Percentiles rank a stretch among this genome's conserved stretches.
Conservation (phyloP, 2,113 vertebrate species). For the Odontophorus gujanensis region DNA sequence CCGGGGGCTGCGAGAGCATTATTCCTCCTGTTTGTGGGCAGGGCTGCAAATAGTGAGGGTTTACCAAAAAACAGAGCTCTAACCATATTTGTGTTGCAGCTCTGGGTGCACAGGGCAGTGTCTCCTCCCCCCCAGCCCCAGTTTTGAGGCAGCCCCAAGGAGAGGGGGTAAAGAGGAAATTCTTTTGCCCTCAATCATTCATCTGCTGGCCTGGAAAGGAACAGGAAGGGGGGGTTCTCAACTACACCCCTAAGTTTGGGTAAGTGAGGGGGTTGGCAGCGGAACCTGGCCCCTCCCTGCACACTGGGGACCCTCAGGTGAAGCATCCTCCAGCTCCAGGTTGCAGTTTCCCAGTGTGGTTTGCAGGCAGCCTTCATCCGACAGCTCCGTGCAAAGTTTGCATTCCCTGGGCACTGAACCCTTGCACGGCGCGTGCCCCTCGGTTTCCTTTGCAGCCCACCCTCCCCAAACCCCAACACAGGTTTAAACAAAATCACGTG, state of each 20-base stretch:
- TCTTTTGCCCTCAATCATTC: background rate
- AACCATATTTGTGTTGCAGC: accelerated
- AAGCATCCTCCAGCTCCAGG: background rate
- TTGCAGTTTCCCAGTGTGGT: background rate
- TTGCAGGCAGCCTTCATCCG: background rate
- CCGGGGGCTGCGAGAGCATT: background rate
- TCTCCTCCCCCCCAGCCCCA: background rate
- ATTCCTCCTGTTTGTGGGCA: background rate
- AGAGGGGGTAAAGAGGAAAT: background rate
- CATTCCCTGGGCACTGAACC: no score
- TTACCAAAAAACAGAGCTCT: background rate
- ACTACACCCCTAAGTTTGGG: accelerated
- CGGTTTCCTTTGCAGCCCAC: background rate
- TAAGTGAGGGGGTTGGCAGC: background rate
- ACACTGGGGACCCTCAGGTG: accelerated
- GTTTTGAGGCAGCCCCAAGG: background rate
- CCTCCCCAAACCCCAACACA: background rate
- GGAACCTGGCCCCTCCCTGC: background rate
- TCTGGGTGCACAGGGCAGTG: background rate
- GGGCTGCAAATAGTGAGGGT: background rate
- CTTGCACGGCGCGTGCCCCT: background rate
- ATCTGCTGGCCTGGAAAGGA: background rate
- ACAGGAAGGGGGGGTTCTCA: background rate
- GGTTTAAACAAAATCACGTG: background rate
- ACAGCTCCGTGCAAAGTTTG: accelerated